These are phyloP conservation scores for Leucoraja erinaceus DNA, from an alignment of 2,113 vertebrate species.

Conservation along the genomic window DNA sequence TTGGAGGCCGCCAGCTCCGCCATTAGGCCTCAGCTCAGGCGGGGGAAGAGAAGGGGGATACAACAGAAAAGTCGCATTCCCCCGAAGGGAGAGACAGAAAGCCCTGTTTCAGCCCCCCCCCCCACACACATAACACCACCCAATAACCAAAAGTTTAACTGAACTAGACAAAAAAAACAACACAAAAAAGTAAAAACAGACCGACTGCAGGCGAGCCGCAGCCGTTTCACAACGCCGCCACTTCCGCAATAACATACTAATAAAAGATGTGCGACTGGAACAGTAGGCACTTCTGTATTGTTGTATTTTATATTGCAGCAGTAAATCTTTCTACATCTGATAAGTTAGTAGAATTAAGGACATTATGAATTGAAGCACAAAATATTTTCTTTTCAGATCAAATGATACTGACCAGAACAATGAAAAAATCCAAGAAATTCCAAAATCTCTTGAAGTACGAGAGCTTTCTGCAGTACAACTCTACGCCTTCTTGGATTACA, in stretches of 20 bases:
- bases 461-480: constrained; percentile 46
- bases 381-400: neutral
- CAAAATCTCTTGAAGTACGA: constrained; percentile 51
- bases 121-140: too few species aligned
- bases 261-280: neutral
- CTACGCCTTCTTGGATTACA: constrained; percentile 46
- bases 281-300: neutral
- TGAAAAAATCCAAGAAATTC: constrained; percentile 55
- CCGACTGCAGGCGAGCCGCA: too few species aligned
- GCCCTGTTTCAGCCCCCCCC: too few species aligned
- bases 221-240: too few species aligned
- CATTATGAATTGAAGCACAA: neutral
- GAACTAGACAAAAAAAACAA: too few species aligned
- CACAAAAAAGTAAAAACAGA: too few species aligned
- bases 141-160: too few species aligned
- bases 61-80: too few species aligned
- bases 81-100: too few species aligned
- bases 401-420: constrained; percentile 49
- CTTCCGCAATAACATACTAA: neutral
- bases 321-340: neutral
- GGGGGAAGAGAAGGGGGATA: too few species aligned
- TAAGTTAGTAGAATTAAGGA: neutral
- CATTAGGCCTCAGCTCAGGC: too few species aligned
- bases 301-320: neutral
- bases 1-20: too few species aligned